phyloP scores from a whole-genome alignment of 2,797 vertebrate genomes.

The Chaenodraco wilsoni region DNA sequence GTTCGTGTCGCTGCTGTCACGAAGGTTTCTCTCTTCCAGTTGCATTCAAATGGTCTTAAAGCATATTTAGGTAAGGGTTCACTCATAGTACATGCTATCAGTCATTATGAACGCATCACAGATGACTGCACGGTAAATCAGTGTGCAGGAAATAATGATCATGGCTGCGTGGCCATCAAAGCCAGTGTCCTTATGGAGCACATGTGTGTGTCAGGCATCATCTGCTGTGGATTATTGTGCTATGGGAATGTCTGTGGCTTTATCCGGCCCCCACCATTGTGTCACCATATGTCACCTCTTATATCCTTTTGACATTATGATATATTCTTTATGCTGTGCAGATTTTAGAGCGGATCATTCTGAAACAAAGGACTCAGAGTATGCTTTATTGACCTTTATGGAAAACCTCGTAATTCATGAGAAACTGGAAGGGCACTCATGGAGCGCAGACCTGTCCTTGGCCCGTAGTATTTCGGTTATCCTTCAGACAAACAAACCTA shows the following conservation, averaged over 20 bases:
- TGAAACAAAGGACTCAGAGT: neutral
- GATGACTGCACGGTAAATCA: constrained; percentile 48
- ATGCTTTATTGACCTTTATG: neutral
- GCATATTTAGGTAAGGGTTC: constrained; percentile 10
- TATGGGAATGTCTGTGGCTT: constrained; percentile 71
- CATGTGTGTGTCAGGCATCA: constrained; percentile 71
- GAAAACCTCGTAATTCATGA: neutral
- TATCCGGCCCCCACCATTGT: constrained; percentile 59
- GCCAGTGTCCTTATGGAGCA: constrained; percentile 61
- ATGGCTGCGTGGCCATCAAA: constrained; percentile 65
- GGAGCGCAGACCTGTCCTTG: too few species aligned
- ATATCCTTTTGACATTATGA: constrained; percentile 33
- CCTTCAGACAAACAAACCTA: too few species aligned
- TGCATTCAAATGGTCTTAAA: constrained; percentile 13
- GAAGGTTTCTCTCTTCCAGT: constrained; percentile 5
- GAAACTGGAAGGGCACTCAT: too few species aligned
- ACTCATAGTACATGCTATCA: constrained; percentile 24
- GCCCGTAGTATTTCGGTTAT: too few species aligned
- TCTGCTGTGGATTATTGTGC: constrained; percentile 70
- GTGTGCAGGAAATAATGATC: constrained; percentile 57
- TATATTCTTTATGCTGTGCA: constrained; percentile 23
- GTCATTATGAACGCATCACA: constrained; percentile 31
- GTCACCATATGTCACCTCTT: constrained; percentile 62
- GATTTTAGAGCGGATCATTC: neutral
- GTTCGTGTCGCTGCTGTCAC: constrained; percentile 42